Base-by-base conservation (phyloP, 1,140 invertebrate species). In the Choristoneura fumiferana region DNA sequence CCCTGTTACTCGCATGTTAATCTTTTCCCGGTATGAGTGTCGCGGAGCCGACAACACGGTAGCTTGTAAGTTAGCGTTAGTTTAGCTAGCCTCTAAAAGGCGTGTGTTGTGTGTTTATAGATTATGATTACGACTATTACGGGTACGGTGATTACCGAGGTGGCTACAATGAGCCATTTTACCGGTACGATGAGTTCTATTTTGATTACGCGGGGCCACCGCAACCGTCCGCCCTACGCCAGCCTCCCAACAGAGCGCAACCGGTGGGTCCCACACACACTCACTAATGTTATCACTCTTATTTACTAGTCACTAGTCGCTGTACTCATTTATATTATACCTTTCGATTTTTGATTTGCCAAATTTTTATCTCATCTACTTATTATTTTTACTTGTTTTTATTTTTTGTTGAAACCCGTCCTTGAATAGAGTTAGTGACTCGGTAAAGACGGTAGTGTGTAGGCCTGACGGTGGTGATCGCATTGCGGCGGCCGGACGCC, bases 111-210 rank as follows among this genome's bases (percentile, higher is more conserved):
- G 92, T 94, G 94, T 93, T 95, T 95, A 93, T 96, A 97, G 96
- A 97, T 94, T 96, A 96, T 94, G 95, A 96, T 95, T 96, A 96
- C 93, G 95, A 96, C 92, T 96, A 96, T 96, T 96, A 96, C 93
- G 95, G 95, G 92, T 96, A 96, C 94, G 95, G 95, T 92, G 95
- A 96, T 93, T 97, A 96, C 94, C 95, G 95, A 94, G 95, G 95
- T 92, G 94, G 95, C 92, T 97, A 96, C 94, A 95, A 94, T 93
- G 95, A 97, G 92, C 95, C 95, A 87, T 97, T 96, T 94, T 98
- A 96, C 92, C 96, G 97, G 93, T 96, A 98, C 92, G 96, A 95
- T 94, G 96, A 98, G 92, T 97, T 94, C 92, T 97, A 95, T 94
- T 96, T 95, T 92, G 95, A 96, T 92, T 97, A 95, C 92, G 91